Conservation (phyloP, 2,888 invertebrate genomes). For the Xestobium rufovillosum region DNA sequence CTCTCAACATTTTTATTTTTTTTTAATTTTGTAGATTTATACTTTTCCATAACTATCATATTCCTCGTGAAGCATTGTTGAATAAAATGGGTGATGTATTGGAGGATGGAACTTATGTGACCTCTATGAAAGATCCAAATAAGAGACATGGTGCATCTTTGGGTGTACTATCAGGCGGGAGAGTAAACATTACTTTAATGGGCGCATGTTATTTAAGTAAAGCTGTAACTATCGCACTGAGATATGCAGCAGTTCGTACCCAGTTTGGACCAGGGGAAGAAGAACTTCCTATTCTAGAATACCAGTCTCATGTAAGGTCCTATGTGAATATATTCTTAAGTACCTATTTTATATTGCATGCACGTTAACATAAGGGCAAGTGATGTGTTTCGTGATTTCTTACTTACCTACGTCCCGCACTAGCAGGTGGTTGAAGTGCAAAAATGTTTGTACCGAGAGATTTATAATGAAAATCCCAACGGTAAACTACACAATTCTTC, state of each 20-base stretch:
- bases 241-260: constrained; percentile 78
- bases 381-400: too few relatives aligned
- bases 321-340: too few relatives aligned
- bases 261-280: constrained; percentile 90
- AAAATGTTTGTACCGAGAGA: too few relatives aligned
- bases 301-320: constrained; percentile 79
- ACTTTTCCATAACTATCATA: constrained; percentile 70
- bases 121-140: constrained; percentile 71
- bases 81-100: constrained; percentile 84
- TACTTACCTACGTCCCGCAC: too few relatives aligned
- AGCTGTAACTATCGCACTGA: constrained; percentile 72
- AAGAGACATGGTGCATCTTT: constrained; percentile 80
- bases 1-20: too few relatives aligned
- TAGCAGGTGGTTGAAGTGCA: too few relatives aligned
- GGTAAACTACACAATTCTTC: too few relatives aligned
- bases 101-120: constrained; percentile 71
- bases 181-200: constrained; percentile 67
- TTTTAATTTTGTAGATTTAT: constrained; percentile 55
- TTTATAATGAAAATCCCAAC: too few relatives aligned
- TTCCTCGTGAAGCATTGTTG: constrained; percentile 71
- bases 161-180: constrained; percentile 74
- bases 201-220: constrained; percentile 57
- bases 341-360: too few relatives aligned
- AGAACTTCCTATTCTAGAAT: constrained; percentile 76
- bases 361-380: too few relatives aligned